These are phyloP conservation scores for Pantherophis vulpinus DNA, from an alignment of 2,797 vertebrate species.

Conservation along the genomic window DNA sequence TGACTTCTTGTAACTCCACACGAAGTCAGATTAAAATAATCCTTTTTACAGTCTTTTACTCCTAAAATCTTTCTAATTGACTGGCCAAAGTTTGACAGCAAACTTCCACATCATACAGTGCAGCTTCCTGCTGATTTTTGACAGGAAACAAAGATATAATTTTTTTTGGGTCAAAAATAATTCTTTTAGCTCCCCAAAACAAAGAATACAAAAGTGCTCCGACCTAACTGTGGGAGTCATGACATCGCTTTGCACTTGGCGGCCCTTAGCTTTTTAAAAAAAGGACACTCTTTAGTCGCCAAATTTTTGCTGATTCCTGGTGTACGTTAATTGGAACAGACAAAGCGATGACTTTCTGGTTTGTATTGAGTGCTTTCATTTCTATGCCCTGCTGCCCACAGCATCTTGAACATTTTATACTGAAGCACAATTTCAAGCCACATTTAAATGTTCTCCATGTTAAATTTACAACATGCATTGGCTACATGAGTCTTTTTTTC, in stretches of 20 bases:
- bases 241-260: background rate
- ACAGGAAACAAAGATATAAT: background rate
- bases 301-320: background rate
- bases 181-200: background rate
- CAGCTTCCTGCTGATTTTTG: background rate
- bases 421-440: background rate
- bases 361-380: background rate
- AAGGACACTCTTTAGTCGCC: background rate
- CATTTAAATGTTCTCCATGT: background rate
- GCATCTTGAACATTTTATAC: background rate
- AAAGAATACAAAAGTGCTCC: background rate
- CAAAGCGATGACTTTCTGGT: background rate
- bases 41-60: background rate
- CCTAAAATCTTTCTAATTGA: background rate
- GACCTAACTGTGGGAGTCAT: background rate
- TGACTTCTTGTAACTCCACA: background rate
- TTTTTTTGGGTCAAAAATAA: background rate
- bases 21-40: background rate
- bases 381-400: background rate
- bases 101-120: background rate
- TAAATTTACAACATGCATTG: conserved; percentile 3
- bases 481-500: background rate
- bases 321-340: background rate
- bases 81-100: background rate
- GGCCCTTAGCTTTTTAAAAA: background rate